Percentiles rank a stretch among this genome's conserved stretches.
Evolutionary conservation across 2,888 invertebrate species (phyloP).

Genomic region (Eumacrocentrus americanus): DNA sequence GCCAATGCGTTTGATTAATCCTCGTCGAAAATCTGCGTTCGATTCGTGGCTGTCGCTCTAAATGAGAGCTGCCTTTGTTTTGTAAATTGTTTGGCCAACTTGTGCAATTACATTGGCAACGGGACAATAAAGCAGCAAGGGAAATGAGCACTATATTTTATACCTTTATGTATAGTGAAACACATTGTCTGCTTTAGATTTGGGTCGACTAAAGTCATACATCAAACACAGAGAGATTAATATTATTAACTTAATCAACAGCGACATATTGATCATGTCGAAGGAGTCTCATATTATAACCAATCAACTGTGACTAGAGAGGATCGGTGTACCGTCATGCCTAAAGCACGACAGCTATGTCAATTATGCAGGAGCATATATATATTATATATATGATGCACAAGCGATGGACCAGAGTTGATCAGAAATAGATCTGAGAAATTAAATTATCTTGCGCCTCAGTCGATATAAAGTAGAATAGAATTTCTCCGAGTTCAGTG

Average conservation of each 20-base stretch:
- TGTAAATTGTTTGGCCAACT: too few species aligned
- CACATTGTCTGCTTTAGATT: too few species aligned
- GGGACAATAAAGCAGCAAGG: too few species aligned
- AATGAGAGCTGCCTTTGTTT: too few species aligned
- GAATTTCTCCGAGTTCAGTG: not conserved
- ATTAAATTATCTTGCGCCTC: not conserved
- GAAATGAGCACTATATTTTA: too few species aligned
- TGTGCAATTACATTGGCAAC: too few species aligned
- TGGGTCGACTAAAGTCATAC: too few species aligned
- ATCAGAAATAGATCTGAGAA: not conserved
- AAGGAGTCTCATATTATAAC: not conserved
- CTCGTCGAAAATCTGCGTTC: too few species aligned
- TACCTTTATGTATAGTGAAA: too few species aligned
- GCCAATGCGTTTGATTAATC: too few species aligned
- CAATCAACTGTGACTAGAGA: not conserved
- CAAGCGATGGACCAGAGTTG: not conserved
- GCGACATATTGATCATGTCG: not conserved
- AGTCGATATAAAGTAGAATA: not conserved
- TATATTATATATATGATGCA: not conserved
- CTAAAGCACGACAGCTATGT: not conserved
- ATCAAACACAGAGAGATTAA: too few species aligned
- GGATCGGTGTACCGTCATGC: not conserved
- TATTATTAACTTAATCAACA: not conserved
- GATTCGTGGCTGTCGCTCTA: too few species aligned
- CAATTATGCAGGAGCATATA: not conserved